phyloP scores from a whole-genome alignment of 1,140 invertebrate species.

The Euglossa dilemma region DNA sequence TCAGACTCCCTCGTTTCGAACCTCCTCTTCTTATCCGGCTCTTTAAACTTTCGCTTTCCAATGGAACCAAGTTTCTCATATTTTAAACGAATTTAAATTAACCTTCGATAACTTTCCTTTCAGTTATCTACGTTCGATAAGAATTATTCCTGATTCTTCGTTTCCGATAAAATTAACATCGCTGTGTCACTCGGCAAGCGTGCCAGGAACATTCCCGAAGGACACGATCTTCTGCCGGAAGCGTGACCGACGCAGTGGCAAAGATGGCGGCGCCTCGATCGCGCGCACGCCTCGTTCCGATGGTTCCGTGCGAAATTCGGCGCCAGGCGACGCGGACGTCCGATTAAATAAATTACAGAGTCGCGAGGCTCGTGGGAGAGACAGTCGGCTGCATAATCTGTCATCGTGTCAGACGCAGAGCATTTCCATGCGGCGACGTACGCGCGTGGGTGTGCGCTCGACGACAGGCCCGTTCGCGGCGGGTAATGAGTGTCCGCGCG shows the following conservation, averaged over 20 bases:
- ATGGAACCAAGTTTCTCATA: background rate
- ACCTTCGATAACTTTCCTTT: too few relatives aligned
- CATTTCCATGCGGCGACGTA: constrained; percentile 33
- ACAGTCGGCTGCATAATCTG: constrained; percentile 47
- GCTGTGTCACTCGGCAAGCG: too few relatives aligned
- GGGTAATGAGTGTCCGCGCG: constrained; percentile 43
- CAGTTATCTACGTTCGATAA: too few relatives aligned
- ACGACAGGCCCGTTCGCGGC: constrained; percentile 35
- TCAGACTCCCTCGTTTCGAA: background rate
- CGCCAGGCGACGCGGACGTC: background rate
- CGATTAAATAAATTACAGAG: constrained; percentile 55
- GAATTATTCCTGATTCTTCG: too few relatives aligned
- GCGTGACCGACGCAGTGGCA: too few relatives aligned
- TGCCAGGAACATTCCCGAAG: too few relatives aligned
- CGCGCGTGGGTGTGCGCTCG: constrained; percentile 23
- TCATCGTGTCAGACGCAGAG: constrained; percentile 49
- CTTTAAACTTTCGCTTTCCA: background rate
- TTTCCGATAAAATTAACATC: too few relatives aligned
- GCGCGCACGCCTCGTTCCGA: background rate
- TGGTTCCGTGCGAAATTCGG: constrained; percentile 25
- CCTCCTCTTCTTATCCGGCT: background rate
- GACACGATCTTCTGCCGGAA: too few relatives aligned
- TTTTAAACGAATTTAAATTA: too few relatives aligned
- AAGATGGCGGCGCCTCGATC: background rate
- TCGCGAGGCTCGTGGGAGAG: constrained; percentile 38